These are phyloP conservation scores for Calidris pygmaea DNA, from an alignment of 2,113 vertebrate species.

Conservation along the genomic window DNA sequence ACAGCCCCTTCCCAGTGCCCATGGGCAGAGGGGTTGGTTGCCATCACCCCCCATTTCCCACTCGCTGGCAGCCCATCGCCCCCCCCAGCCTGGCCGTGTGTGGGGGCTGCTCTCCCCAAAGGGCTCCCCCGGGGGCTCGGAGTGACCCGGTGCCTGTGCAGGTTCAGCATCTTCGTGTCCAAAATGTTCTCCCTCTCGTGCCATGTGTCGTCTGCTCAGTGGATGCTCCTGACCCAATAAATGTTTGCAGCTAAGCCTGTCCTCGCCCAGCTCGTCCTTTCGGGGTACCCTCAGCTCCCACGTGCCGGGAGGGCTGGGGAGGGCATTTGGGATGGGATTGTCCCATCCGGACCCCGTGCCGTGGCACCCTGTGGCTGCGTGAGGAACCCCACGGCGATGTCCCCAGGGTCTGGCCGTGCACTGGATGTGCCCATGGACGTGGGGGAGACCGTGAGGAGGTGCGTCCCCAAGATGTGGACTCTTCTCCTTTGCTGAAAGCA, in stretches of 20 bases:
- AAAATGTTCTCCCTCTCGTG: rapidly evolving
- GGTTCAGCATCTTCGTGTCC: background rate
- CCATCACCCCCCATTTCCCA: rapidly evolving
- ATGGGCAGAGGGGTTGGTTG: background rate
- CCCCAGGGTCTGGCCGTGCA: background rate
- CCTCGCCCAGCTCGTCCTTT: background rate
- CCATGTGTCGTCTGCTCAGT: background rate
- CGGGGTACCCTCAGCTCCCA: background rate
- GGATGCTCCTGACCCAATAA: constrained; percentile 57
- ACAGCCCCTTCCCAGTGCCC: rapidly evolving
- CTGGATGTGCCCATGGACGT: background rate
- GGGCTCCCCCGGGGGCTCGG: rapidly evolving
- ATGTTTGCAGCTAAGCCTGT: constrained; percentile 1
- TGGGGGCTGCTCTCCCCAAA: background rate
- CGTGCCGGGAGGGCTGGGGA: rapidly evolving
- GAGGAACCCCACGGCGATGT: background rate
- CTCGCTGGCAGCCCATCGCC: background rate
- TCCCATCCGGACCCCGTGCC: rapidly evolving
- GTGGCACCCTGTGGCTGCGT: rapidly evolving
- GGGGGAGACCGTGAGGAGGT: background rate
- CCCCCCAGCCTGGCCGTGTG: rapidly evolving
- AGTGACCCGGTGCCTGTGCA: rapidly evolving
- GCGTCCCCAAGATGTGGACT: rapidly evolving
- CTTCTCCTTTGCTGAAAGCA: background rate
- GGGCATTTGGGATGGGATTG: background rate